Evolutionary conservation across 2,113 vertebrate genomes (phyloP).

Genomic region (Ptilonorhynchus violaceus): DNA sequence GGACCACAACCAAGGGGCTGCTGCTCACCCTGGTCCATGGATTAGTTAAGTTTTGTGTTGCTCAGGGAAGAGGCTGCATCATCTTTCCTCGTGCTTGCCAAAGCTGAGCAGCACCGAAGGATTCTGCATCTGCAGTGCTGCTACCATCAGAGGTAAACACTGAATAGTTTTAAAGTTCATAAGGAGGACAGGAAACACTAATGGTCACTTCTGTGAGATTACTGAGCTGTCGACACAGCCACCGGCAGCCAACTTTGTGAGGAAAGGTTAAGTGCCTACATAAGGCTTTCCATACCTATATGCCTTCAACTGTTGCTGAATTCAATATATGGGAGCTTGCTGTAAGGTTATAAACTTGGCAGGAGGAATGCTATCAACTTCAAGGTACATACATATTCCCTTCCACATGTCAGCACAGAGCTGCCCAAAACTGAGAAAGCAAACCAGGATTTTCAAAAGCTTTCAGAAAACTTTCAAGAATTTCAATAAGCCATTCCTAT

Average conservation of each 20-base stretch:
- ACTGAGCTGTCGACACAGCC: neutral
- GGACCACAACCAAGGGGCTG: neutral
- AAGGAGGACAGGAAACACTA: conserved; percentile 36
- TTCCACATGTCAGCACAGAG: neutral
- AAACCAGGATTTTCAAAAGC: neutral
- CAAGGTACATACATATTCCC: neutral
- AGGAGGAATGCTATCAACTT: neutral
- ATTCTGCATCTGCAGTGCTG: neutral
- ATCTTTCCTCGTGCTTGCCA: neutral
- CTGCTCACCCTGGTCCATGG: neutral
- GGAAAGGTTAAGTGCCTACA: neutral
- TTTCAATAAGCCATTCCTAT: neutral
- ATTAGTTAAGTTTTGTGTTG: fast-evolving
- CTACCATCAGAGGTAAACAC: conserved; percentile 1
- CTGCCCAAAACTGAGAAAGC: neutral
- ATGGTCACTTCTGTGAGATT: neutral
- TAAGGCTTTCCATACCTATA: neutral
- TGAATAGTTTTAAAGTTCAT: neutral
- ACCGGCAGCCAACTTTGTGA: neutral
- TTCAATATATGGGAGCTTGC: neutral
- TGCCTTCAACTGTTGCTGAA: neutral
- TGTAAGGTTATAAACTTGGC: neutral
- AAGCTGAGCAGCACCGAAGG: neutral
- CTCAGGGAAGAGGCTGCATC: neutral
- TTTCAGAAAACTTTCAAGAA: neutral